Conservation (phyloP, 2,113 vertebrate genomes). For the Pluvianellus socialis region DNA sequence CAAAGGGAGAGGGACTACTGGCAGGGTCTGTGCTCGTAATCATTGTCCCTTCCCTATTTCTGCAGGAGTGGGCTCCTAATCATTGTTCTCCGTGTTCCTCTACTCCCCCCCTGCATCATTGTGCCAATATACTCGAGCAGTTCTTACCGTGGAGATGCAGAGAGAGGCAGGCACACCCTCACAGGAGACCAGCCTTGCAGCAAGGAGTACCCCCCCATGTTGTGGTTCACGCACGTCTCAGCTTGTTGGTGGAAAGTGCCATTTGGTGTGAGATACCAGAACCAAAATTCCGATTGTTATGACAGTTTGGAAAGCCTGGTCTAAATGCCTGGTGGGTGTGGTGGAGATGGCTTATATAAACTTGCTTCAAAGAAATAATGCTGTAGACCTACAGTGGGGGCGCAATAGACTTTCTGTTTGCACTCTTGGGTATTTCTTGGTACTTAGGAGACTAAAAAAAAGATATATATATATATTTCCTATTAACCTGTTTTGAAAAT, state of each 20-base stretch:
- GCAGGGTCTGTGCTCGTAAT: not conserved
- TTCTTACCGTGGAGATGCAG: not conserved
- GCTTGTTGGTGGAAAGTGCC: not conserved
- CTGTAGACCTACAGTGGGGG: not conserved
- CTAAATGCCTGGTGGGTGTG: not conserved
- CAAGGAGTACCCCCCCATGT: rapidly evolving
- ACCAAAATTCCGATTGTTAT: not conserved
- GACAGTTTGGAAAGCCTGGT: not conserved
- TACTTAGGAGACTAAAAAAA: not conserved
- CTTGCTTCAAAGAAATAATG: not conserved
- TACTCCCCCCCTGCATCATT: not conserved
- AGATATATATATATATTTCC: not conserved
- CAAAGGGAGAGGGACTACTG: not conserved
- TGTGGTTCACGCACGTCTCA: not conserved
- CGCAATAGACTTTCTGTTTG: not conserved
- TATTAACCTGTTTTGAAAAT: conserved; percentile 64
- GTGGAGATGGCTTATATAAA: not conserved
- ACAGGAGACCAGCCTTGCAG: not conserved
- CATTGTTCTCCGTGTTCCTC: rapidly evolving
- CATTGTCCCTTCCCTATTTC: not conserved
- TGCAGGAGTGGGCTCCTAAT: not conserved
- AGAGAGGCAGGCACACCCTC: not conserved
- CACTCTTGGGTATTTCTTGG: not conserved
- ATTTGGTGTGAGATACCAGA: not conserved
- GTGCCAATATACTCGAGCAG: rapidly evolving